A percentile compares a stretch with the other conserved stretches of the same genome.
phyloP scores from a whole-genome alignment of 1,140 invertebrate genomes.

The Macrosteles quadrilineatus region DNA sequence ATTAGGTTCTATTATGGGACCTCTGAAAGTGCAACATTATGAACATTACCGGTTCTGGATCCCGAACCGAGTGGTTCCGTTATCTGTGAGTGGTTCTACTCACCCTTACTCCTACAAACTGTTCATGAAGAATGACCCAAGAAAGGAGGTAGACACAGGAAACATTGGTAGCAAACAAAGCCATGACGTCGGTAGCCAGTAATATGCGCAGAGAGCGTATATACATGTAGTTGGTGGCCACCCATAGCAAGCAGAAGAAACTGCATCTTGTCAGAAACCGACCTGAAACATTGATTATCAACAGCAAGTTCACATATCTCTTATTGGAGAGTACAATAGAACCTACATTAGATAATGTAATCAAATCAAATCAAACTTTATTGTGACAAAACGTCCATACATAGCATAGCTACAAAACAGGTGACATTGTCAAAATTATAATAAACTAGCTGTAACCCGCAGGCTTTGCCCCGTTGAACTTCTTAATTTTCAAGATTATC shows the following conservation, averaged over 20 bases:
- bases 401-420: too few relatives aligned
- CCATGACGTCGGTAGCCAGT: conserved; percentile 87
- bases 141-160: conserved; percentile 91
- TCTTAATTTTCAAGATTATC: too few relatives aligned
- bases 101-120: conserved; percentile 94
- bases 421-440: too few relatives aligned
- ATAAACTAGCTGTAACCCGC: too few relatives aligned
- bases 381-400: too few relatives aligned
- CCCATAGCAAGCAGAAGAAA: conserved; percentile 87
- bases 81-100: conserved; percentile 53
- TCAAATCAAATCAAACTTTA: too few relatives aligned
- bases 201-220: conserved; percentile 81
- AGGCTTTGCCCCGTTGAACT: too few relatives aligned
- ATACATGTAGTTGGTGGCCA: conserved; percentile 91
- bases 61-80: conserved; percentile 79
- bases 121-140: conserved; percentile 94
- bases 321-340: too few relatives aligned
- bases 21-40: too few relatives aligned
- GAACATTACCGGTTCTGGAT: conserved; percentile 60
- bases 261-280: conserved; percentile 82
- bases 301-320: too few relatives aligned
- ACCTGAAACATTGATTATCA: conserved; percentile 54
- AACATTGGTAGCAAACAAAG: conserved; percentile 90
- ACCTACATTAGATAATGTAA: too few relatives aligned
- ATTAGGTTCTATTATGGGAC: too few relatives aligned